Conservation (phyloP, 2,113 vertebrate genomes). For the Prolemur simus region DNA sequence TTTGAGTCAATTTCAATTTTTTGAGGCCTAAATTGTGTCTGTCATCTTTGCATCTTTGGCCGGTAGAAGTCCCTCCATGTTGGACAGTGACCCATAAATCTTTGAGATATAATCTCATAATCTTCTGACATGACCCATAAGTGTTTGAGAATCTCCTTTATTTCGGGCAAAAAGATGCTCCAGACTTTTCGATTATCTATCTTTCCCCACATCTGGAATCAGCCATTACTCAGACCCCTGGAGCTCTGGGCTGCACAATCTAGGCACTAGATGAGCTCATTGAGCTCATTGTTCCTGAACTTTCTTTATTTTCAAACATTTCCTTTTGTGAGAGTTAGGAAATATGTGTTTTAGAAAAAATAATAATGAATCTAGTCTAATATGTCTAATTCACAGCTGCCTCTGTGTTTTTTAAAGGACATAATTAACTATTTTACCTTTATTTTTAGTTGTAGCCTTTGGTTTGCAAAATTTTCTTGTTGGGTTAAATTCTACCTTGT, state of each 20-base stretch:
- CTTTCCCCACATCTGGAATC: neutral
- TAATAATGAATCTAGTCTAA: neutral
- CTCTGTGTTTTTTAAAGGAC: neutral
- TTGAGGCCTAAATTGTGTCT: neutral
- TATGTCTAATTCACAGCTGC: neutral
- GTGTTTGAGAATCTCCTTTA: neutral
- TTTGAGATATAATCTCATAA: neutral
- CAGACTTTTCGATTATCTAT: neutral
- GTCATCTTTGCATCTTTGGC: neutral
- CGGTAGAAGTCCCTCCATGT: neutral
- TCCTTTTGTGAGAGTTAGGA: neutral
- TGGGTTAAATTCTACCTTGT: neutral
- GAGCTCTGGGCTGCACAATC: neutral
- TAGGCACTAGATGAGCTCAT: neutral
- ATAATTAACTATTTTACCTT: neutral
- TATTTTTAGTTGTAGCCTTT: neutral
- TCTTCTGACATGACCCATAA: neutral
- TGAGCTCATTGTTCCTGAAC: neutral
- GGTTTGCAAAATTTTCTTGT: neutral
- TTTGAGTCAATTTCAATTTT: neutral
- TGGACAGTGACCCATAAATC: neutral
- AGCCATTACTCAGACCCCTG: neutral
- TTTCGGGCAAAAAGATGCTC: too few relatives aligned
- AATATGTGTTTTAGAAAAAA: neutral
- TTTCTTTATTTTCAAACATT: neutral